Percentiles rank a stretch among this genome's conserved stretches.
phyloP scores from a whole-genome alignment of 2,797 vertebrate species.

The Anolis apletophallus region DNA sequence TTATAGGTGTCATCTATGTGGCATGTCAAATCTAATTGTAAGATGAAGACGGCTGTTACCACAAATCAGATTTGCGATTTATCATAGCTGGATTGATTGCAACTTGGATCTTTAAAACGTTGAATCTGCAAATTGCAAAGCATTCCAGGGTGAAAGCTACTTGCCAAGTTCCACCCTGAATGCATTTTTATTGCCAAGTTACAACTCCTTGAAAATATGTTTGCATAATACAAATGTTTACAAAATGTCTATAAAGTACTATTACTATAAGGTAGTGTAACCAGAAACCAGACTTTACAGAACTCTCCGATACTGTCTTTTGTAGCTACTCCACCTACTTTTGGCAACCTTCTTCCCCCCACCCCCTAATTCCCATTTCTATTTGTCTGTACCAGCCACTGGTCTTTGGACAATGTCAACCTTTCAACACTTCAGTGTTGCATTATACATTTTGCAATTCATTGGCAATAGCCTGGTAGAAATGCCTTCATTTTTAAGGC shows the following conservation, averaged over 20 bases:
- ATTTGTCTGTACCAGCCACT: conserved; percentile 29
- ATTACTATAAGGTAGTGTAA: conserved; percentile 33
- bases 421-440: conserved; percentile 15
- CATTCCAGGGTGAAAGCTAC: conserved; percentile 63
- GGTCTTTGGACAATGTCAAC: conserved; percentile 28
- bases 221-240: conserved; percentile 69
- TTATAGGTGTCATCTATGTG: conserved; percentile 16
- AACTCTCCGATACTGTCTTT: conserved; percentile 57
- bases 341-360: background rate
- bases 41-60: conserved; percentile 16
- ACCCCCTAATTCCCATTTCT: background rate
- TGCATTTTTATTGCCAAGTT: conserved; percentile 64
- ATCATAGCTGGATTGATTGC: conserved; percentile 28
- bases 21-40: background rate
- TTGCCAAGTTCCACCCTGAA: conserved; percentile 67
- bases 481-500: conserved; percentile 20
- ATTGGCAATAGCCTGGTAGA: conserved; percentile 1
- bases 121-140: conserved; percentile 31
- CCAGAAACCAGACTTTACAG: conserved; percentile 52
- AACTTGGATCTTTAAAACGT: conserved; percentile 38
- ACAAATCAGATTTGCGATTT: conserved; percentile 24
- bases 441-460: conserved; percentile 18
- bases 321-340: conserved; percentile 21
- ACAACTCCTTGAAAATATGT: conserved; percentile 68
- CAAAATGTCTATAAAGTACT: conserved; percentile 46